A percentile compares a stretch with the other conserved stretches of the same genome.
phyloP scores from a whole-genome alignment of 1,140 invertebrate genomes.

The Anthonomus grandis region DNA sequence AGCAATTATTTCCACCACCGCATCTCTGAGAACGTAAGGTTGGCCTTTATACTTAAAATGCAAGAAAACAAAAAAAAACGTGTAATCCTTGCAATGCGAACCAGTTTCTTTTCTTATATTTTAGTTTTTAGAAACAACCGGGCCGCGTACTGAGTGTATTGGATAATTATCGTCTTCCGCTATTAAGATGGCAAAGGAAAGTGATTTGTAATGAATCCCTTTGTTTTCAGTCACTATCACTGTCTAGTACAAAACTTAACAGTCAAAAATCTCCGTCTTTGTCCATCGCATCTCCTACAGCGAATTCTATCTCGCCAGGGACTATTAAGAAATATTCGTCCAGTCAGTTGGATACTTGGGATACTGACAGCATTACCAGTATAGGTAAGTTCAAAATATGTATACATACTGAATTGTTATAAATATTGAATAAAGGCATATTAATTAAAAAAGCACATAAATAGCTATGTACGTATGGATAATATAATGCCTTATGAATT shows the following conservation, averaged over 20 bases:
- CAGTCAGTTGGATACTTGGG: slow-evolving; percentile 57
- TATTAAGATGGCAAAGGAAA: not conserved
- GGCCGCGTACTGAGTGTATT: too few relatives aligned
- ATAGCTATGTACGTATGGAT: not conserved
- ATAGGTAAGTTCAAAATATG: slow-evolving; percentile 58
- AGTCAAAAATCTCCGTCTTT: slow-evolving; percentile 37
- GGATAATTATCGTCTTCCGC: too few relatives aligned
- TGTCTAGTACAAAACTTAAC: slow-evolving; percentile 49
- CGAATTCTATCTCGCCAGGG: slow-evolving; percentile 57
- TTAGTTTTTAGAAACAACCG: too few relatives aligned
- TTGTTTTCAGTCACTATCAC: slow-evolving; percentile 50
- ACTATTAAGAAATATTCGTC: slow-evolving; percentile 26
- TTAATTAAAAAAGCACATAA: not conserved
- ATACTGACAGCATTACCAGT: slow-evolving; percentile 71
- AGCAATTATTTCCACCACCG: too few relatives aligned
- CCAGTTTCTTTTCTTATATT: not conserved
- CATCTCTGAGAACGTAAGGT: too few relatives aligned
- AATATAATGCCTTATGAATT: not conserved
- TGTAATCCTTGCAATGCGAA: not conserved
- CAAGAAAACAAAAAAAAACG: not conserved
- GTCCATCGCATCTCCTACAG: slow-evolving; percentile 35
- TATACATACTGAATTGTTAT: not conserved
- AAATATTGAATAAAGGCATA: not conserved
- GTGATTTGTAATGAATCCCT: not conserved
- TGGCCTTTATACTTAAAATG: not conserved